A percentile compares a stretch with the other conserved stretches of the same genome.
phyloP scores from a whole-genome alignment of 2,113 vertebrate species.

The Python bivittatus region DNA sequence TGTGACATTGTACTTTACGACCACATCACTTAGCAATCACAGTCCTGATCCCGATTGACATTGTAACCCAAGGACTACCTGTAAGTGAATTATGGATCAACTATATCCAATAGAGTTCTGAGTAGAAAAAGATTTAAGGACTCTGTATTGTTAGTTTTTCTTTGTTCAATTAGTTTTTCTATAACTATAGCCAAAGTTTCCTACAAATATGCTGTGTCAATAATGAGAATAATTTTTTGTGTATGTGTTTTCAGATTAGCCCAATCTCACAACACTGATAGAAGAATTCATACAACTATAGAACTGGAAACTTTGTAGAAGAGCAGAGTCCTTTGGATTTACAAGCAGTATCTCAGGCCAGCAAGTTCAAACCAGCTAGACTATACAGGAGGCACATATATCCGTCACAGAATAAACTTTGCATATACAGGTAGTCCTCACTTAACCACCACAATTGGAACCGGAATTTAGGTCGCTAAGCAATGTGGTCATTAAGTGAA shows the following conservation, averaged over 20 bases:
- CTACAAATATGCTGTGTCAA: background rate
- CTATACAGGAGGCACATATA: background rate
- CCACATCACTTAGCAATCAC: background rate
- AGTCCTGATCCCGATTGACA: background rate
- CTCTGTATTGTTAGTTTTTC: background rate
- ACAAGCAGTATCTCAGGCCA: background rate
- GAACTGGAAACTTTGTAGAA: background rate
- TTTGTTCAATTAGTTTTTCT: background rate
- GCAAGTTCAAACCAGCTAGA: background rate
- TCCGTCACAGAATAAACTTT: background rate
- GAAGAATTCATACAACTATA: no score
- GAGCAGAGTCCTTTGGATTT: background rate
- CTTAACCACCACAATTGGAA: no score
- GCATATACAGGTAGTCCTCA: no score
- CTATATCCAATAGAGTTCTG: background rate
- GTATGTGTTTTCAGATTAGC: background rate
- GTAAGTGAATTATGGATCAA: background rate
- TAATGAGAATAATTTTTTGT: background rate
- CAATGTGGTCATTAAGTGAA: no score
- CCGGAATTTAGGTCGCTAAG: no score
- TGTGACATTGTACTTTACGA: background rate
- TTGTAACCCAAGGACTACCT: background rate
- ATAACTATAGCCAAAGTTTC: background rate
- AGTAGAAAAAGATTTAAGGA: background rate
- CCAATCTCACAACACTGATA: background rate